These are phyloP conservation scores for Coelopa frigida DNA, from an alignment of 1,140 invertebrate genomes.

Conservation along the genomic window DNA sequence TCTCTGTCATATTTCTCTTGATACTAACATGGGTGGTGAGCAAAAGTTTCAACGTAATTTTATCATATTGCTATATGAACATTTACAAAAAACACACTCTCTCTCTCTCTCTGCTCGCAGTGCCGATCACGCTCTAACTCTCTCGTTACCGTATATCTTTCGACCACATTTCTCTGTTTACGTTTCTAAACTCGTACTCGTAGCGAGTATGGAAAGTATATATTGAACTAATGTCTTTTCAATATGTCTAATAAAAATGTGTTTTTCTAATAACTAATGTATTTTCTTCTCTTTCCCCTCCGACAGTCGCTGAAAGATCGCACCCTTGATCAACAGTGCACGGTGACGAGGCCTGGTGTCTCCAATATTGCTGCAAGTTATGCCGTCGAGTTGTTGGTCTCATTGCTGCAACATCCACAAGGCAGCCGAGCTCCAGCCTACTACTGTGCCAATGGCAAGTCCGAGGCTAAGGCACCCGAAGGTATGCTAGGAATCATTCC, in stretches of 20 bases:
- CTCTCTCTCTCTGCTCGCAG: too few relatives aligned
- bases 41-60: too few relatives aligned
- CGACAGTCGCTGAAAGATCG: conserved; percentile 80
- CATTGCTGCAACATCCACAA: conserved; percentile 76
- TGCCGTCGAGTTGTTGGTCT: conserved; percentile 85
- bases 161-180: too few relatives aligned
- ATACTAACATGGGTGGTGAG: too few relatives aligned
- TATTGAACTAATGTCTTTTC: too few relatives aligned
- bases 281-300: conserved; percentile 12
- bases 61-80: too few relatives aligned
- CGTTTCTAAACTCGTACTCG: too few relatives aligned
- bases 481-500: conserved; percentile 79
- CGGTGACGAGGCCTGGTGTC: conserved; percentile 91
- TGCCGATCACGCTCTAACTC: too few relatives aligned
- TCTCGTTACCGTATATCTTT: too few relatives aligned
- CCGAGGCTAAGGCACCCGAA: conserved; percentile 44
- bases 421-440: conserved; percentile 59
- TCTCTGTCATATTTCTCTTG: too few relatives aligned
- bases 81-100: too few relatives aligned
- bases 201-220: too few relatives aligned
- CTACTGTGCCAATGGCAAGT: conserved; percentile 36
- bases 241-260: not conserved
- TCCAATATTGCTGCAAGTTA: conserved; percentile 85
- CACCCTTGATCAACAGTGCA: conserved; percentile 97
- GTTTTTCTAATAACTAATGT: conserved; percentile 7